phyloP scores from a whole-genome alignment of 2,113 vertebrate genomes.

The Fulmarus glacialis region DNA sequence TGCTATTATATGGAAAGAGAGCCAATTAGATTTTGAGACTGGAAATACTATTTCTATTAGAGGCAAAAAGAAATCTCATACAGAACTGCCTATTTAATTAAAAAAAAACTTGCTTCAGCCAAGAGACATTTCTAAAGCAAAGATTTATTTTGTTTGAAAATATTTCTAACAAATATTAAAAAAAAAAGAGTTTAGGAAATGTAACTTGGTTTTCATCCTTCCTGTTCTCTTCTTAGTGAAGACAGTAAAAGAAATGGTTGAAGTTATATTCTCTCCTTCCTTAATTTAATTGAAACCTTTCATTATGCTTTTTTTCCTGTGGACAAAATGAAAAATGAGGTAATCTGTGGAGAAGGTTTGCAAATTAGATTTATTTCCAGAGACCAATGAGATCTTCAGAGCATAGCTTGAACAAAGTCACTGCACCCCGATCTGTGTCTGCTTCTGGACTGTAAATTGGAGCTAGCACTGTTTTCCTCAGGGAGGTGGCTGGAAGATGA shows the following conservation, averaged over 20 bases:
- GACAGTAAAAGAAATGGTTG: neutral
- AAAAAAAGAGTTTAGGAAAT: neutral
- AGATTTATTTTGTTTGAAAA: neutral
- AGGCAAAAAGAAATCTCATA: neutral
- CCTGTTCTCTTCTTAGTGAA: neutral
- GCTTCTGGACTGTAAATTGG: neutral
- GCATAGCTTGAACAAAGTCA: neutral
- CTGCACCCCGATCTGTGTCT: neutral
- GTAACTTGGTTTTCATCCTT: neutral
- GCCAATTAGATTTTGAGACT: neutral
- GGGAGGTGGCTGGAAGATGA: neutral
- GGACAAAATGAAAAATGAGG: neutral
- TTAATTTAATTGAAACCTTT: neutral
- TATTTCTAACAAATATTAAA: neutral
- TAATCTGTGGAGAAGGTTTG: neutral
- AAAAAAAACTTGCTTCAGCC: neutral
- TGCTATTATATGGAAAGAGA: neutral
- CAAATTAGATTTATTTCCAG: neutral
- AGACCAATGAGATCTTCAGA: neutral
- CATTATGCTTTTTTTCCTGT: neutral
- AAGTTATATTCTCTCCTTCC: neutral
- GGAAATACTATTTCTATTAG: neutral
- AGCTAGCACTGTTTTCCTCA: neutral
- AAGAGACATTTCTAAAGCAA: neutral
- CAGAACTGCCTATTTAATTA: neutral